Evolutionary conservation across 2,113 vertebrate species (phyloP), one percentile per base, ranked within the genome.

Genomic region (Nerophis lumbriciformis): DNA sequence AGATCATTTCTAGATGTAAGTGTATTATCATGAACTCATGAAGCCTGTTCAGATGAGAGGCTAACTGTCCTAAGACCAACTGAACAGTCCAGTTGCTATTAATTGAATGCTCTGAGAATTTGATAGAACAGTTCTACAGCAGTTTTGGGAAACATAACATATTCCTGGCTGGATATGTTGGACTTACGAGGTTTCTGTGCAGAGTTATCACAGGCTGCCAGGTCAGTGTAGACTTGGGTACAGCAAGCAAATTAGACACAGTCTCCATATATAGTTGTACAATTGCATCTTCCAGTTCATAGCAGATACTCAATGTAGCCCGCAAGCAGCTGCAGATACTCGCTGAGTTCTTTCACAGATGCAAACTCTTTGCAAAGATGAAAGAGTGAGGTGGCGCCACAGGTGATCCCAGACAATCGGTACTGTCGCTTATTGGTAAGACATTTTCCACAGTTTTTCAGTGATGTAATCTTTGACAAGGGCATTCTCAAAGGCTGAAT

Each of bases 401-500:
- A 0, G 93, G 73, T 0, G 96, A 90, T 0, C 96, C 96, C 45
- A 99, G 35, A 93, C 96, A 4, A 99, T 84, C 0, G 96, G 96
- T 38, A 99, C 92, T 0, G 92, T 53, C 0, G 93, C 90, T 0
- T 91, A 90, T 19, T 76, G 51, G 73, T 94, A 91, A 0, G 93
- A 82, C 0, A 98, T 99, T 39, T 82, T 80, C 96, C 96, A 99
- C 35, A 99, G 87, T 80, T 99, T 99, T 78, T 99, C 96, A 0
- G 95, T 97, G 82, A 99, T 94, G 52, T 99, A 98, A 81, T 98
- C 94, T 5, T 56, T 89, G 76, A 90, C 79, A 39, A 87, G 21
- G 0, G 94, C 89, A 78, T 99, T 99, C 82, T 99, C 96, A 0
- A 98, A 94, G n/a, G 96, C 90, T 56, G 98, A 86, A 63, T 99